These are phyloP conservation scores for Pelobates cultripes DNA, from an alignment of 2,797 vertebrate species.

Conservation along the genomic window DNA sequence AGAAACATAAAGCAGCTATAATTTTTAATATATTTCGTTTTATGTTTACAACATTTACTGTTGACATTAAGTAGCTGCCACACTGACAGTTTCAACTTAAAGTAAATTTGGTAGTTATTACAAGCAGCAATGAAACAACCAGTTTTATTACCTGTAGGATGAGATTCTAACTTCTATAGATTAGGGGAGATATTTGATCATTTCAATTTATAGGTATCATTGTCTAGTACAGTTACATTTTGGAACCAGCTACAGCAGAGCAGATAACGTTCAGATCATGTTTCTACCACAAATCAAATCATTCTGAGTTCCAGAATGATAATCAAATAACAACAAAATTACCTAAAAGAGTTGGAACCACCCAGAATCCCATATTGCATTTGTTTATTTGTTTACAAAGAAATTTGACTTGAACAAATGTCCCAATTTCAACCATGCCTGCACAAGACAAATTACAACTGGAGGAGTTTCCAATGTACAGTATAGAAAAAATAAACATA, in stretches of 20 bases:
- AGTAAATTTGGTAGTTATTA: slow-evolving; percentile 35
- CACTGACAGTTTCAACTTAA: slow-evolving; percentile 23
- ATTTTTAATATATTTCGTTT: slow-evolving; percentile 32
- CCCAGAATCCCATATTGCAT: slow-evolving; percentile 18
- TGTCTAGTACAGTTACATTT: slow-evolving; percentile 3
- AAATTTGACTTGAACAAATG: slow-evolving; percentile 38
- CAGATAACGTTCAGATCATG: slow-evolving; percentile 2
- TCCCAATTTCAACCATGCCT: slow-evolving; percentile 46
- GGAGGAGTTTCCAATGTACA: slow-evolving; percentile 44
- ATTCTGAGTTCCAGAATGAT: slow-evolving; percentile 19
- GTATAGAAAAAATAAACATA: slow-evolving; percentile 35
- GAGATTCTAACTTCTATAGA: slow-evolving; percentile 4
- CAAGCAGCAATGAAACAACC: slow-evolving; percentile 36
- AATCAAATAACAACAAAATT: slow-evolving; percentile 29
- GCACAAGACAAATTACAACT: slow-evolving; percentile 48
- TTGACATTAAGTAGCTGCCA: slow-evolving; percentile 45
- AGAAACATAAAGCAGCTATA: slow-evolving; percentile 34
- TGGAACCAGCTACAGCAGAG: slow-evolving; percentile 1
- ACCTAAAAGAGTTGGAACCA: slow-evolving; percentile 34
- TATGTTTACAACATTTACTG: not conserved
- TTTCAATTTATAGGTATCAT: slow-evolving; percentile 17
- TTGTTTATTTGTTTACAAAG: slow-evolving; percentile 51
- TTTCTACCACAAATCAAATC: slow-evolving; percentile 32
- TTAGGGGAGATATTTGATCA: slow-evolving; percentile 9
- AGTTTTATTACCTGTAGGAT: slow-evolving; percentile 20